Evolutionary conservation across 2,113 vertebrate species (phyloP), one percentile per base, ranked within the genome.

Genomic region (Eubucco bourcierii): DNA sequence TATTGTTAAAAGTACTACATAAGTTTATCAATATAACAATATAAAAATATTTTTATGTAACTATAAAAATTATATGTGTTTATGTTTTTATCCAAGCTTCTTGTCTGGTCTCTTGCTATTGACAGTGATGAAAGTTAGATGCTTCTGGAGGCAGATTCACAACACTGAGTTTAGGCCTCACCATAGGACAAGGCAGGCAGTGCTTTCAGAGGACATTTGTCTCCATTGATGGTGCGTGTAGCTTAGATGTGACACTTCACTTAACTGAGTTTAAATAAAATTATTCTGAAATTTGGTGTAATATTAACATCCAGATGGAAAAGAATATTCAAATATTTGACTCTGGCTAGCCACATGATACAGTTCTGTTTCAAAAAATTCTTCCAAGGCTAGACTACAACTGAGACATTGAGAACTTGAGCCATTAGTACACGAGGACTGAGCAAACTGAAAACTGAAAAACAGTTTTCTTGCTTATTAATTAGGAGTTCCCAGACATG

Each of bases 211-310:
- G 20, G 9, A 8, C 6, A 0, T 34, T 70, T n/a, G 29, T 41
- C 41, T 52, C 60, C 41, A 0, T 7, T 55, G 46, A 19, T 1
- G 1, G 4, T 33, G 18, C 7, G 2, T 2, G 2, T 41, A 46
- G 56, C 15, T 70, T 60, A 52, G 58, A 18, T 20, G 21, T 0
- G 2, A 21, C 59, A 23, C 37, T 50, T 72, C 41, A 34, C 15
- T 10, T 20, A 11, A 13, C 25, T 53, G 29, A 6, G 2, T 47
- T 72, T 79, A 52, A 77, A 75, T n/a, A 0, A 68, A 83, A 18
- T 68, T 3, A 27, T 72, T 90, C 50, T 79, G 27, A 56, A 75
- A 27, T 4, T 24, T 29, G 23, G 5, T 67, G 24, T 61, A 46
- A 25, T 65, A 5, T 33, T 82, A 76, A 53, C 9, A 13, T n/a